These are phyloP conservation scores for Cabera pusaria DNA, from an alignment of 2,888 invertebrate species.

Conservation along the genomic window DNA sequence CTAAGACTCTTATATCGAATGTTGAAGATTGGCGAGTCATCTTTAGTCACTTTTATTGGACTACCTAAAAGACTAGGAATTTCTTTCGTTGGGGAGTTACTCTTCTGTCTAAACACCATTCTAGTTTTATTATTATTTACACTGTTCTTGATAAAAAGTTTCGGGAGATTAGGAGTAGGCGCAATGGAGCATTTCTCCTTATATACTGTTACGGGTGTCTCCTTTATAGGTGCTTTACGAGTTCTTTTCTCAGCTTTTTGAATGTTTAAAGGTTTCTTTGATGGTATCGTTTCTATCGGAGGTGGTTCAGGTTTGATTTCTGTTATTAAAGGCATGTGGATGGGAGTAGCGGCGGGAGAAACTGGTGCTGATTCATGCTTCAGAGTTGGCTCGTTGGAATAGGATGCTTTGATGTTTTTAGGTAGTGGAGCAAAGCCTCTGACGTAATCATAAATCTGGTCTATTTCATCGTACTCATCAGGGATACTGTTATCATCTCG, in stretches of 20 bases:
- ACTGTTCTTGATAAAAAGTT: slow-evolving; percentile 90
- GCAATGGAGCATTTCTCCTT: slow-evolving; percentile 84
- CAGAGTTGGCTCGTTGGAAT: slow-evolving; percentile 69
- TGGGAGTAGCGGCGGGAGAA: slow-evolving; percentile 81
- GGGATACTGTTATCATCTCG: slow-evolving; percentile 86
- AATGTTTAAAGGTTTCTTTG: slow-evolving; percentile 86
- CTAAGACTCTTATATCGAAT: slow-evolving; percentile 88
- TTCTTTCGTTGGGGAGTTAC: slow-evolving; percentile 88
- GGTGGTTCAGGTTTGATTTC: slow-evolving; percentile 93
- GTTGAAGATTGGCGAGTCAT: slow-evolving; percentile 90
- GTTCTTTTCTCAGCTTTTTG: slow-evolving; percentile 89
- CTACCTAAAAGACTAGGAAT: slow-evolving; percentile 85
- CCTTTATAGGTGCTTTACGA: slow-evolving; percentile 84
- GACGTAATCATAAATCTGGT: slow-evolving; percentile 98
- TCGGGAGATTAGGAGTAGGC: slow-evolving; percentile 84
- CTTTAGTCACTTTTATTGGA: slow-evolving; percentile 83
- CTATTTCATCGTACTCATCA: slow-evolving; percentile 97
- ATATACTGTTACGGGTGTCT: slow-evolving; percentile 79
- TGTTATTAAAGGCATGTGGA: slow-evolving; percentile 77
- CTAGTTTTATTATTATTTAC: slow-evolving; percentile 86
- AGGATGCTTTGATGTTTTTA: slow-evolving; percentile 88
- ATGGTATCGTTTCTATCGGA: slow-evolving; percentile 95
- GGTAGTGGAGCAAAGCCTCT: slow-evolving; percentile 96
- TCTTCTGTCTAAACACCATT: slow-evolving; percentile 87
- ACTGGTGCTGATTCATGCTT: slow-evolving; percentile 83